These are phyloP conservation scores for Blastomussa wellsi DNA, from an alignment of 92 coral and sea anemone genomes.

Conservation along the genomic window DNA sequence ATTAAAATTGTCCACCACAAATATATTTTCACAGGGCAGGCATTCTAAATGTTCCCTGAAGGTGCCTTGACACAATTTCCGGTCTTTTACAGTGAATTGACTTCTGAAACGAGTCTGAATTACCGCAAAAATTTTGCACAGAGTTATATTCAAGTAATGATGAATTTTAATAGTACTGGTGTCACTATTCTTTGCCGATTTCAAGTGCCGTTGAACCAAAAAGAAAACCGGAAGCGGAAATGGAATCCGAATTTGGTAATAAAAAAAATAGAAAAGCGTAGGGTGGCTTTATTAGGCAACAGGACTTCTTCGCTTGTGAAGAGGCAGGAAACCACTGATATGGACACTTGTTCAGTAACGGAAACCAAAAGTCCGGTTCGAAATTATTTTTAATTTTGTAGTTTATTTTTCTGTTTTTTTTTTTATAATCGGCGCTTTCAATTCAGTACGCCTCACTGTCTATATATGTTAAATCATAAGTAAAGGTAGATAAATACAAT, in stretches of 20 bases:
- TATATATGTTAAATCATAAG: not conserved
- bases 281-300: not conserved
- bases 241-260: constrained; percentile 5
- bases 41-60: not conserved
- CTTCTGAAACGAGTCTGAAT: not conserved
- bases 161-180: not conserved
- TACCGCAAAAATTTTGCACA: not conserved
- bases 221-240: not conserved
- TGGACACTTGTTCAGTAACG: not conserved
- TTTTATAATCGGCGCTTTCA: not conserved
- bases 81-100: not conserved
- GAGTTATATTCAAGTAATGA: not conserved
- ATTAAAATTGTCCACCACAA: not conserved
- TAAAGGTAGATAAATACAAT: not conserved
- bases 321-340: not conserved
- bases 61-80: not conserved
- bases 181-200: not conserved
- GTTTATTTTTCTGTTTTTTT: not conserved
- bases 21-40: not conserved
- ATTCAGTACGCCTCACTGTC: not conserved
- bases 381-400: no score
- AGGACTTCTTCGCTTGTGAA: not conserved
- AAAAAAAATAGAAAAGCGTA: not conserved
- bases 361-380: not conserved
- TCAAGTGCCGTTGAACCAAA: not conserved